Evolutionary conservation across 2,113 vertebrate genomes (phyloP).

Genomic region (Actinemys pallida): DNA sequence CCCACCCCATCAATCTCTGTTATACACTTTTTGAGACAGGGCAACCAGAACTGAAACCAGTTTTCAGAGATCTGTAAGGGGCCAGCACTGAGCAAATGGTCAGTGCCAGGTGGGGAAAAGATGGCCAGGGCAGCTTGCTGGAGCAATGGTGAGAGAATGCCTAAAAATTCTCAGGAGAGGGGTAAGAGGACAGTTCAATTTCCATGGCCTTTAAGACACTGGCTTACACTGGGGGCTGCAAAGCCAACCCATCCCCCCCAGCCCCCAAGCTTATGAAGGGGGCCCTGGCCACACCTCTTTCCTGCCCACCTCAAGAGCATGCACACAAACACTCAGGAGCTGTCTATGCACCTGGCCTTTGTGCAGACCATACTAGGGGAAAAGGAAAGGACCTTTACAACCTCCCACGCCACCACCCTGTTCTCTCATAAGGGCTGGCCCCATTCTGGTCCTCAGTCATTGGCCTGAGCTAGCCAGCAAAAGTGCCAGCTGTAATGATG

Average conservation of each 20-base stretch:
- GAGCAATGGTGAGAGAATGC: neutral
- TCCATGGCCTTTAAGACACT: neutral
- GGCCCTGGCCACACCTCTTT: neutral
- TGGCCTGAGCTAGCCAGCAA: neutral
- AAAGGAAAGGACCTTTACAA: neutral
- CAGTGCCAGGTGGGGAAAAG: neutral
- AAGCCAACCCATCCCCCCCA: neutral
- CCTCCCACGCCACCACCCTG: neutral
- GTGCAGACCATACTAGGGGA: neutral
- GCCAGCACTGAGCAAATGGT: neutral
- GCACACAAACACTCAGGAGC: neutral
- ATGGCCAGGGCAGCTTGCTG: neutral
- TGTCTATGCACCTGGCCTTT: neutral
- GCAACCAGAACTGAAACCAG: neutral
- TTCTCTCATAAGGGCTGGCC: neutral
- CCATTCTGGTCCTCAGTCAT: neutral
- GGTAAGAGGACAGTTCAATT: neutral
- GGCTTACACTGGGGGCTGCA: neutral
- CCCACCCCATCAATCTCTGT: neutral
- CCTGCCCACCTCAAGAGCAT: neutral
- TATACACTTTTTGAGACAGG: neutral
- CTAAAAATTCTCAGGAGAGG: neutral
- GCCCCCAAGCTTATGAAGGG: neutral
- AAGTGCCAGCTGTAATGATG: neutral
- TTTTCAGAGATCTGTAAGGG: neutral